These are phyloP conservation scores for Coboldia fuscipes DNA, from an alignment of 1,140 invertebrate genomes.

Conservation along the genomic window DNA sequence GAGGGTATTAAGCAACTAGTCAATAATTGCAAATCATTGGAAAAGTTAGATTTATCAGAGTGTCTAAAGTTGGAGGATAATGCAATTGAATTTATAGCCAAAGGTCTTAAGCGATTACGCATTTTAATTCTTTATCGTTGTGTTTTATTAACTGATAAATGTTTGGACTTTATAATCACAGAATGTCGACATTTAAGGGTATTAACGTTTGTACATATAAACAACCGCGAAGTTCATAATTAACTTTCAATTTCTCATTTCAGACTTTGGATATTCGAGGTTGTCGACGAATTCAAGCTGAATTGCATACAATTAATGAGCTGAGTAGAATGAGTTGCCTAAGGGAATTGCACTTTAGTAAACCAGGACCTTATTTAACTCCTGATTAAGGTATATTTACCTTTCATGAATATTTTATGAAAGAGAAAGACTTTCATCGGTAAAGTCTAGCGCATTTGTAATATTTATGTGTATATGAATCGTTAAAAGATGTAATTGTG, in stretches of 20 bases:
- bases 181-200: constrained; percentile 25
- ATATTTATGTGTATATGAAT: too few relatives aligned
- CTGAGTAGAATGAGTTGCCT: not conserved
- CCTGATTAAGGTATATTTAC: too few relatives aligned
- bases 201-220: too few relatives aligned
- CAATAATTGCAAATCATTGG: constrained; percentile 40
- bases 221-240: too few relatives aligned
- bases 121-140: constrained; percentile 41
- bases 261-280: not conserved
- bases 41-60: constrained; percentile 36
- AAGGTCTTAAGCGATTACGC: constrained; percentile 31
- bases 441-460: too few relatives aligned
- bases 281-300: not conserved
- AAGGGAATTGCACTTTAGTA: not conserved
- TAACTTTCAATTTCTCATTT: too few relatives aligned
- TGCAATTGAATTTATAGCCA: constrained; percentile 31
- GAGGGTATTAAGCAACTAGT: constrained; percentile 36
- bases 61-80: constrained; percentile 44
- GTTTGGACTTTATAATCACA: constrained; percentile 28
- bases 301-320: not conserved
- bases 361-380: not conserved
- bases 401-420: too few relatives aligned
- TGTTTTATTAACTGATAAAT: constrained; percentile 37
- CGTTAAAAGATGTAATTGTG: too few relatives aligned
- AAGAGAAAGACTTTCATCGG: too few relatives aligned